phyloP scores from a whole-genome alignment of 2,888 invertebrate species.

The Epirrhoe alternata region DNA sequence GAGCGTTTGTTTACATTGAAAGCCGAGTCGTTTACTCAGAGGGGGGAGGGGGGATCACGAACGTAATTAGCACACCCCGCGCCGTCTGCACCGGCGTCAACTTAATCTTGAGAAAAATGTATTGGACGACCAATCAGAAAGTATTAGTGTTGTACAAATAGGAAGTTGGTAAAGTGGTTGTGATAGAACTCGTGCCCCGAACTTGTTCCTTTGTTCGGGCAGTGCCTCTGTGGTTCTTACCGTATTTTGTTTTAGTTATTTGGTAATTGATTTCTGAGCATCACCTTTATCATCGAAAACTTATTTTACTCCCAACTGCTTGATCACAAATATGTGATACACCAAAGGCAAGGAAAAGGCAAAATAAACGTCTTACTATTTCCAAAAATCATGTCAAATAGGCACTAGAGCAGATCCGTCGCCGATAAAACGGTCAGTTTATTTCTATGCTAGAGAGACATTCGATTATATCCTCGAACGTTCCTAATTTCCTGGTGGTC shows the following conservation, averaged over 20 bases:
- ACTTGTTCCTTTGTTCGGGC: conserved; percentile 37
- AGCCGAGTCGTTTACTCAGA: conserved; percentile 79
- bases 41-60: conserved; percentile 65
- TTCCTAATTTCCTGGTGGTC: conserved; percentile 84
- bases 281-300: background rate
- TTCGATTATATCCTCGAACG: conserved; percentile 82
- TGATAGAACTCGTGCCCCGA: conserved; percentile 44
- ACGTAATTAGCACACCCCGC: conserved; percentile 77
- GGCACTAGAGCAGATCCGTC: conserved; percentile 52
- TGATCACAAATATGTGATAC: background rate
- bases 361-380: conserved; percentile 15
- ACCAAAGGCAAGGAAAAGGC: background rate
- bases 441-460: conserved; percentile 72
- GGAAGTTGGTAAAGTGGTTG: conserved; percentile 44
- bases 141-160: conserved; percentile 54
- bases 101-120: conserved; percentile 64
- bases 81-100: conserved; percentile 62
- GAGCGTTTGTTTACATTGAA: conserved; percentile 79
- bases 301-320: background rate
- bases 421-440: conserved; percentile 65
- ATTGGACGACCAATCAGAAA: conserved; percentile 58
- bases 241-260: conserved; percentile 24
- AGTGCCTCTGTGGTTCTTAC: conserved; percentile 15
- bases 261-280: background rate
- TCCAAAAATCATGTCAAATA: conserved; percentile 50